Evolutionary conservation across 2,113 vertebrate genomes (phyloP).

Genomic region (Solea senegalensis): DNA sequence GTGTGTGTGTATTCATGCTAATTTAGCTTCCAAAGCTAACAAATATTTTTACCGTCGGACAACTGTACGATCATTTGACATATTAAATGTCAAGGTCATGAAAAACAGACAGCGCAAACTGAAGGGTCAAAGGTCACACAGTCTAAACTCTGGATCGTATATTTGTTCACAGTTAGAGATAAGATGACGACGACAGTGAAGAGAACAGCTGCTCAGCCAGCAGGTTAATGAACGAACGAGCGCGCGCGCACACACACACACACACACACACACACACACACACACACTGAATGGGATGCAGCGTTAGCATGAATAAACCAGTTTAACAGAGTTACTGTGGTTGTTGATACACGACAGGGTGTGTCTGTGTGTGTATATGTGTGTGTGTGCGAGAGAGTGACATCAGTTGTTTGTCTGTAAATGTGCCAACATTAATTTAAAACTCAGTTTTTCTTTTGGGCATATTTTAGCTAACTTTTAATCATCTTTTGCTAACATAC

Average conservation of each 20-base stretch:
- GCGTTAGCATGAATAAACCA: constrained; percentile 51
- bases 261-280: constrained; percentile 34
- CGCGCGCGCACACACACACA: constrained; percentile 37
- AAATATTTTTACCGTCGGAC: too few species aligned
- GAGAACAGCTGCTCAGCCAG: constrained; percentile 43
- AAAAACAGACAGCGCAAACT: not conserved
- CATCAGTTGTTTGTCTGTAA: constrained; percentile 4
- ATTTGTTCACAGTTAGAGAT: too few species aligned
- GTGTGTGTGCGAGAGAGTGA: constrained; percentile 27
- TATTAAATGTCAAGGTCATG: constrained; percentile 5
- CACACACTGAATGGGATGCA: constrained; percentile 30
- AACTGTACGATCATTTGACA: too few species aligned
- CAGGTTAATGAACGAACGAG: constrained; percentile 37
- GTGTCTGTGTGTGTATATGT: constrained; percentile 26
- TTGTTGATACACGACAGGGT: not conserved
- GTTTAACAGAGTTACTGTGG: constrained; percentile 33
- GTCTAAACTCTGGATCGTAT: too few species aligned
- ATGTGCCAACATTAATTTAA: too few species aligned
- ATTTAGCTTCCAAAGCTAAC: too few species aligned
- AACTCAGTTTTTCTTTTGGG: too few species aligned
- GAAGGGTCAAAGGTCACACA: too few species aligned
- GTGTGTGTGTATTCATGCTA: too few species aligned
- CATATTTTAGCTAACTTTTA: too few species aligned
- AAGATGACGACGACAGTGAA: too few species aligned
- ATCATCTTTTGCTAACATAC: too few species aligned